A percentile compares a stretch with the other conserved stretches of the same genome.
phyloP scores from a whole-genome alignment of 2,113 vertebrate species.

The Epinephelus moara region DNA sequence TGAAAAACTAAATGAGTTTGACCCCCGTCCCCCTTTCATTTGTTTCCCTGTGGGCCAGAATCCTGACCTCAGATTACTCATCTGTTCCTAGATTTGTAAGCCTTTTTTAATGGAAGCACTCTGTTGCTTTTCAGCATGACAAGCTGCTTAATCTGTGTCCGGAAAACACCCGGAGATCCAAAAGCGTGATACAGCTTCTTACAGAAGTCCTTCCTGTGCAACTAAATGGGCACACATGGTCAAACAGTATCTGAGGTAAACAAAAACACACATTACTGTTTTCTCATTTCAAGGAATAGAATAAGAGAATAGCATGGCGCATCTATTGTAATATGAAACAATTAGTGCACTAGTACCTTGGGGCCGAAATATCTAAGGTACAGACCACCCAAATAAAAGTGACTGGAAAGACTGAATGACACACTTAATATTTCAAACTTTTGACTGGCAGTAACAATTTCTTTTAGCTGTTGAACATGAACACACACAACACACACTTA shows the following conservation, averaged over 20 bases:
- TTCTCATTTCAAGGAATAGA: background rate
- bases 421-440: background rate
- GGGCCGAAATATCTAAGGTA: background rate
- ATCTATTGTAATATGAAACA: background rate
- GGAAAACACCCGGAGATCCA: constrained; percentile 30
- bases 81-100: constrained; percentile 32
- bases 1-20: constrained; percentile 30
- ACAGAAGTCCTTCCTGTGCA: background rate
- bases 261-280: background rate
- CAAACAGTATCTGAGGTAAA: constrained; percentile 2
- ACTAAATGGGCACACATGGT: background rate
- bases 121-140: constrained; percentile 32
- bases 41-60: constrained; percentile 5
- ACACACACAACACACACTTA: background rate
- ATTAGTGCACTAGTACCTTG: background rate
- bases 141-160: constrained; percentile 35
- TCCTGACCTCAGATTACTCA: constrained; percentile 27
- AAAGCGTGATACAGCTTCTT: constrained; percentile 36
- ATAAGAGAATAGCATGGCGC: background rate
- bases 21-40: background rate
- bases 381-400: background rate
- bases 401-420: constrained; percentile 4
- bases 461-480: background rate
- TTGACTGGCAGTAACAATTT: background rate
- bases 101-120: constrained; percentile 32